Evolutionary conservation across 2,888 invertebrate genomes (phyloP).

Genomic region (Orthosia gothica): DNA sequence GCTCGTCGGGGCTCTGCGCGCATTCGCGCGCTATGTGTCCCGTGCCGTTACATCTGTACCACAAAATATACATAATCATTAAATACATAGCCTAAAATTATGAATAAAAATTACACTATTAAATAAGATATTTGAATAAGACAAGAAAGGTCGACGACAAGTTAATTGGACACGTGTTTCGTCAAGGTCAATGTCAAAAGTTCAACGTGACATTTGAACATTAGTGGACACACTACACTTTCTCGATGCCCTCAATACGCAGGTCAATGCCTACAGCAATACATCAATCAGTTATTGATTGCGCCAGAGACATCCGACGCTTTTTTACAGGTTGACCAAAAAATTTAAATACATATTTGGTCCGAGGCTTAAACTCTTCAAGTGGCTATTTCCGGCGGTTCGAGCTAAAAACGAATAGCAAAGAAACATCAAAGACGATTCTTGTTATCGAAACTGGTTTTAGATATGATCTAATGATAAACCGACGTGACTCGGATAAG

Average conservation of each 20-base stretch:
- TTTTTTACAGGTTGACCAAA: constrained; percentile 11
- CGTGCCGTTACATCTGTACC: constrained; percentile 95
- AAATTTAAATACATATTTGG: neutral
- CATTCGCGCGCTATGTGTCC: constrained; percentile 99
- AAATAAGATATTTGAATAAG: constrained; percentile 5
- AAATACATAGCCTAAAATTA: neutral
- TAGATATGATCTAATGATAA: constrained; percentile 60
- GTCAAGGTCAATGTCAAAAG: constrained; percentile 61
- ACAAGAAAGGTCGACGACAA: constrained; percentile 36
- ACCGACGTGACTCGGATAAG: constrained; percentile 52
- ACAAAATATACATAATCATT: constrained; percentile 35
- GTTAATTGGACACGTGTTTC: constrained; percentile 28
- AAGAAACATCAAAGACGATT: constrained; percentile 41
- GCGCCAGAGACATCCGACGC: neutral
- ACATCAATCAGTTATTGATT: constrained; percentile 36
- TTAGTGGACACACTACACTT: constrained; percentile 49
- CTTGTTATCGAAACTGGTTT: constrained; percentile 59
- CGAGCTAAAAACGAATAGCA: constrained; percentile 14
- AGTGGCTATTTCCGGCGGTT: constrained; percentile 11
- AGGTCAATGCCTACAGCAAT: constrained; percentile 28
- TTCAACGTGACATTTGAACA: constrained; percentile 45
- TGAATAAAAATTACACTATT: neutral
- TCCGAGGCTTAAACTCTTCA: neutral
- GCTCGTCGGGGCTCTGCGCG: constrained; percentile 95
- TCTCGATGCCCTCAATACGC: constrained; percentile 46